These are phyloP conservation scores for Caenorhabditis drosophilae DNA, from an alignment of 2,888 invertebrate species.

Conservation along the genomic window DNA sequence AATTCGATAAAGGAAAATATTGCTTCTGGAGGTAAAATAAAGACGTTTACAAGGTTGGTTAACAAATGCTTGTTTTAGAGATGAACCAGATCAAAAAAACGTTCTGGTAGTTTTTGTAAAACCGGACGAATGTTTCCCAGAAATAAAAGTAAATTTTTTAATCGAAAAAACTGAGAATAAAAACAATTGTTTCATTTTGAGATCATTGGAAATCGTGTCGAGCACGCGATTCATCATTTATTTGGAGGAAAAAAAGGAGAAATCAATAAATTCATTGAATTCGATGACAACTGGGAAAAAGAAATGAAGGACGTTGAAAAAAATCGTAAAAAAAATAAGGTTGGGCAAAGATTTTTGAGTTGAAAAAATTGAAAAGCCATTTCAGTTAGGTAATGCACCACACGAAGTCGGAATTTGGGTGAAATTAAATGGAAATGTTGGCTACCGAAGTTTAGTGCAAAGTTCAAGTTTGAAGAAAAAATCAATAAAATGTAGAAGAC, in stretches of 20 bases:
- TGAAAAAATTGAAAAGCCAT: neutral
- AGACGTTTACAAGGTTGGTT: neutral
- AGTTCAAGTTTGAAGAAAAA: neutral
- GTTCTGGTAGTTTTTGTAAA: neutral
- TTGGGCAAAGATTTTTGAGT: too few relatives aligned
- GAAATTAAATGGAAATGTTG: conserved; percentile 4
- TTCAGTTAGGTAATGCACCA: conserved; percentile 1
- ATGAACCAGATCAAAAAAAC: neutral
- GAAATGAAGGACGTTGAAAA: neutral
- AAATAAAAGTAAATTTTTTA: neutral
- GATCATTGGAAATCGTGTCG: conserved; percentile 4
- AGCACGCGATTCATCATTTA: conserved; percentile 1
- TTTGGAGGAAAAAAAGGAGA: neutral
- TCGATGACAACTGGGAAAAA: neutral
- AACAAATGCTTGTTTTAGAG: conserved; percentile 1
- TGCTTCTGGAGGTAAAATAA: conserved; percentile 51
- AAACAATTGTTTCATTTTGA: neutral
- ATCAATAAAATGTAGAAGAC: too few relatives aligned
- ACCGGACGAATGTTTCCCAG: neutral
- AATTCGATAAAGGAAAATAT: conserved; percentile 43
- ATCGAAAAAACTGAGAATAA: neutral
- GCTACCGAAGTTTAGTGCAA: conserved; percentile 7
- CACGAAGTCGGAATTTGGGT: conserved; percentile 2
- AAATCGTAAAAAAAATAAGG: too few relatives aligned
- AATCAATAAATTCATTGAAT: neutral